A percentile compares a stretch with the other conserved stretches of the same genome.
Evolutionary conservation across 2,113 vertebrate species (phyloP).

Genomic region (Tauraco erythrolophus): DNA sequence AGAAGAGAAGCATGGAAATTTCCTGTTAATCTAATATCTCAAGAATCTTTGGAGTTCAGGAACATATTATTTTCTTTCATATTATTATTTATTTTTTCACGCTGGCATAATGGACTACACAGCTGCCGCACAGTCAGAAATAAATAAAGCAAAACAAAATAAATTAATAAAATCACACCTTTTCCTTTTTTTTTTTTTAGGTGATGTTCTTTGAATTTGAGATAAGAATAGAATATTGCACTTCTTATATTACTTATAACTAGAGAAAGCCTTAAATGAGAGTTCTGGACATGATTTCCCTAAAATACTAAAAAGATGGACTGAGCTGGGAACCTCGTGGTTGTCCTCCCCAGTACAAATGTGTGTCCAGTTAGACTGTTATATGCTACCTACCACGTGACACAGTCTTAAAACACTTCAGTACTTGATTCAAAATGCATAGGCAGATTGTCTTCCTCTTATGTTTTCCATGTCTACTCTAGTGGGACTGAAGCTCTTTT

Average conservation of each 20-base stretch:
- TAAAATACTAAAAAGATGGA: background rate
- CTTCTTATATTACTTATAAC: background rate
- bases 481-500: background rate
- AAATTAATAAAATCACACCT: background rate
- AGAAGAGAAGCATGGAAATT: background rate
- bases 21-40: background rate
- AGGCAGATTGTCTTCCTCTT: background rate
- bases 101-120: background rate
- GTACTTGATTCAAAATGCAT: background rate
- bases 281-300: background rate
- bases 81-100: background rate
- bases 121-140: background rate
- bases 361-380: background rate
- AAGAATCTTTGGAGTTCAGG: background rate
- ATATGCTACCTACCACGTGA: rapidly evolving
- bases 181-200: background rate
- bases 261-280: background rate
- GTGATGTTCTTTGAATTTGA: background rate
- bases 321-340: background rate
- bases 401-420: background rate
- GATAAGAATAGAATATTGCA: background rate
- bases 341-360: background rate
- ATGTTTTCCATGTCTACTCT: background rate
- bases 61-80: background rate
- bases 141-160: background rate